Conservation (phyloP, 2,888 invertebrate genomes). For the Scaptomyza reducta region DNA sequence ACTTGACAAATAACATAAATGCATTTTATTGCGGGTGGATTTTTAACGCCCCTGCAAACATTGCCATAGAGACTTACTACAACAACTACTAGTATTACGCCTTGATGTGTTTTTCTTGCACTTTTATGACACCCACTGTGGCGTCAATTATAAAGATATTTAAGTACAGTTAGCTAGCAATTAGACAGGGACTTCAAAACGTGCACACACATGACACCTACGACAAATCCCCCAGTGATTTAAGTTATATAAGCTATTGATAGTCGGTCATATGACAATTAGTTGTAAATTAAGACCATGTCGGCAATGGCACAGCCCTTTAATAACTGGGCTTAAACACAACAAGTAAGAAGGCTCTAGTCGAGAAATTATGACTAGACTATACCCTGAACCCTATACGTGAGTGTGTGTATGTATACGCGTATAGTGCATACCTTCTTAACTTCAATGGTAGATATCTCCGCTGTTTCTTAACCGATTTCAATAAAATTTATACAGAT, state of each 20-base stretch:
- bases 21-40: constrained; percentile 81
- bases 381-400: no score
- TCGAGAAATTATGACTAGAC: no score
- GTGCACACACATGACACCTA: constrained; percentile 28
- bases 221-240: constrained; percentile 54
- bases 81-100: constrained; percentile 72
- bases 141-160: constrained; percentile 81
- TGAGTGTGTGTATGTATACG: no score
- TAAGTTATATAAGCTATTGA: constrained; percentile 58
- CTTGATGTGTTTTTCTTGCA: constrained; percentile 25
- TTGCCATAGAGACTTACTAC: constrained; percentile 22
- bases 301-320: constrained; percentile 32
- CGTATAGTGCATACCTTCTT: no score
- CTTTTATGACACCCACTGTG: constrained; percentile 72
- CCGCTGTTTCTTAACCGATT: no score
- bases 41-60: constrained; percentile 48
- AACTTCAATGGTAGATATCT: no score
- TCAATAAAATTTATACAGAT: no score
- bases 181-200: constrained; percentile 59
- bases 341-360: no score
- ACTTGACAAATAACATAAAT: constrained; percentile 79
- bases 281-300: constrained; percentile 75
- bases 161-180: constrained; percentile 80
- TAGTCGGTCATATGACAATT: constrained; percentile 82
- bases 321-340: constrained; percentile 15